Conservation (phyloP, 2,113 vertebrate species). For the Brachyhypopomus gauderio region DNA sequence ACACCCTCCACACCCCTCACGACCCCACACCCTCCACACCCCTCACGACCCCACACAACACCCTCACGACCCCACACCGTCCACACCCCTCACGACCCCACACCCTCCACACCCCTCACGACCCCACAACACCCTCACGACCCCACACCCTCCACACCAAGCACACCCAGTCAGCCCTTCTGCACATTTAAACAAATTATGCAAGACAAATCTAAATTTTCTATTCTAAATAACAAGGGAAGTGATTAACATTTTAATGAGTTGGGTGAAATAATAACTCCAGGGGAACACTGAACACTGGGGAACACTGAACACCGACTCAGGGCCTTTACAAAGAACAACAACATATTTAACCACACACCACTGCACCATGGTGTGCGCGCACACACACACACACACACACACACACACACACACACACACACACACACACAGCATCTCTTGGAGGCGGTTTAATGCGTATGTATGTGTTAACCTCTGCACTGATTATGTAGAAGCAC, state of each 20-base stretch:
- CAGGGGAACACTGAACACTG: conserved; percentile 44
- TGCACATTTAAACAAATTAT: conserved; percentile 41
- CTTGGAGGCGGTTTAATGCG: conserved; percentile 15
- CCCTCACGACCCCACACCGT: background rate
- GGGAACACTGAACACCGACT: conserved; percentile 50
- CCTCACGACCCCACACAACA: no score
- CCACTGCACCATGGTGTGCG: conserved; percentile 8
- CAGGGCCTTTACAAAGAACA: conserved; percentile 35
- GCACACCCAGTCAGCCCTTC: background rate
- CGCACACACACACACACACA: background rate
- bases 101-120: no score
- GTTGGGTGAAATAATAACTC: conserved; percentile 43
- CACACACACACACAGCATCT: background rate
- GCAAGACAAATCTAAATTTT: conserved; percentile 43
- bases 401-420: no score
- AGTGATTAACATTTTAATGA: conserved; percentile 55
- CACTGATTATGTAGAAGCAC: conserved; percentile 7
- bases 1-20: no score
- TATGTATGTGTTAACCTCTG: background rate
- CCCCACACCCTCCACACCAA: background rate
- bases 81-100: no score
- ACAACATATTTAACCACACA: conserved; percentile 38
- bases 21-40: no score
- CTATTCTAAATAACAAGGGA: conserved; percentile 46
- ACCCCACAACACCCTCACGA: background rate